Base-by-base conservation (phyloP, 2,888 invertebrate genomes). In the Hydropsyche betteni region DNA sequence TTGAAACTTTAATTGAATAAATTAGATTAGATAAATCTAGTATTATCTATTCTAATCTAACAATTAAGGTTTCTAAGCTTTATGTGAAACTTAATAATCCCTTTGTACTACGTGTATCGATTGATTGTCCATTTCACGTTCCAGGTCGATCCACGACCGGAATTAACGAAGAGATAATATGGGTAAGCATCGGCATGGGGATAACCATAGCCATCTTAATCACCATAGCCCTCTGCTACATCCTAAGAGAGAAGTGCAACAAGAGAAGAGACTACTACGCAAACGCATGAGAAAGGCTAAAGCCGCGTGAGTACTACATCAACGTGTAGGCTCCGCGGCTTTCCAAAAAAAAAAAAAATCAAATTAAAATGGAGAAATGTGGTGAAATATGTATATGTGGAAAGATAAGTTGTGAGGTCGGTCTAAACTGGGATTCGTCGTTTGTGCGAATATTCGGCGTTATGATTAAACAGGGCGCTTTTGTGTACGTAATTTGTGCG, bases 111-210 rank as follows among this genome's bases (percentile, higher is more conserved):
- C 44, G 1, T 50, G 64, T 55, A 38, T 58, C 69, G 68, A 76
- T 74, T 74, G 68, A 61, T 52, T 74, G 64, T 73, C 8, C 55
- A 24, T 16, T 58, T 16, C 58, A 16, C 16, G 16, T 69, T 64
- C 4, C 89, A 94, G 94, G 94, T 75, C 91, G 93, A 81, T 93
- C 93, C 38, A 92, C 93, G 82, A 93, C 93, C 81, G 94, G 94
- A 76, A 93, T 94, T 84, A 94, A 94, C 85, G 94, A 94, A 84
- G 94, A 94, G 84, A 94, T 94, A 80, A 94, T 94, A 83, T 94
- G 94, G 94, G 93, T 94, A 82, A 94, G 94, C 86, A 93, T 94
- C 84, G 94, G 94, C 74, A 94, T 94, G 94, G 93, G 93, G 51
- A 91, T 94, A 79, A 92, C 93, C 75, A 94, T 94, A 81, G 92